Percentiles rank a stretch among this genome's conserved stretches.
Evolutionary conservation across 2,797 vertebrate species (phyloP).

Genomic region (Coreius guichenoti): DNA sequence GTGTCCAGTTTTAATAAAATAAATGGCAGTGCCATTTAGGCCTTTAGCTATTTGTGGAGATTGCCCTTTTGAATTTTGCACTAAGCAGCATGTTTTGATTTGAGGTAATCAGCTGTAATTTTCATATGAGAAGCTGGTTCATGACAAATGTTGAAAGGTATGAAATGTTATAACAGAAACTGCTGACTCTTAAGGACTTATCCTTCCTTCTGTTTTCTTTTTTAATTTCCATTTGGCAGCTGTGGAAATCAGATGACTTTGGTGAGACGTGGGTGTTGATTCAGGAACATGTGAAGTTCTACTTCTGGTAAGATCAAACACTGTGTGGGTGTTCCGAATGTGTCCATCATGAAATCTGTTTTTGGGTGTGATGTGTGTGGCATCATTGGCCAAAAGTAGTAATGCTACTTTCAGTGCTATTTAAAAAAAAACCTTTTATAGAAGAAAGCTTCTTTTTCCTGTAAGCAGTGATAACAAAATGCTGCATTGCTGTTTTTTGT

Average conservation of each 20-base stretch:
- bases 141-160: conserved; percentile 18
- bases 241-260: conserved; percentile 98
- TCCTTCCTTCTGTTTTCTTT: conserved; percentile 16
- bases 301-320: conserved; percentile 88
- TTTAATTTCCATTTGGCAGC: conserved; percentile 73
- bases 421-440: background rate
- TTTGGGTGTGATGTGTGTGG: background rate
- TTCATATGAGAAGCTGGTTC: conserved; percentile 15
- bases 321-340: background rate
- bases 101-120: conserved; percentile 13
- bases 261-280: conserved; percentile 98
- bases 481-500: background rate
- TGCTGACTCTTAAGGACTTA: background rate
- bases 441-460: background rate
- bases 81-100: conserved; percentile 16
- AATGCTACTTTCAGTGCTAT: background rate
- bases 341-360: background rate
- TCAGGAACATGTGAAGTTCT: conserved; percentile 96
- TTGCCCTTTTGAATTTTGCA: conserved; percentile 35
- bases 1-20: conserved; percentile 5
- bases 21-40: conserved; percentile 8
- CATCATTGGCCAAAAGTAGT: background rate
- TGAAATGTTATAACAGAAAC: background rate
- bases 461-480: background rate
- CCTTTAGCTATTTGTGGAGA: conserved; percentile 14